A percentile compares a stretch with the other conserved stretches of the same genome.
Conservation (phyloP, 1,140 invertebrate species). For the Trachymyrmex cornetzi region DNA sequence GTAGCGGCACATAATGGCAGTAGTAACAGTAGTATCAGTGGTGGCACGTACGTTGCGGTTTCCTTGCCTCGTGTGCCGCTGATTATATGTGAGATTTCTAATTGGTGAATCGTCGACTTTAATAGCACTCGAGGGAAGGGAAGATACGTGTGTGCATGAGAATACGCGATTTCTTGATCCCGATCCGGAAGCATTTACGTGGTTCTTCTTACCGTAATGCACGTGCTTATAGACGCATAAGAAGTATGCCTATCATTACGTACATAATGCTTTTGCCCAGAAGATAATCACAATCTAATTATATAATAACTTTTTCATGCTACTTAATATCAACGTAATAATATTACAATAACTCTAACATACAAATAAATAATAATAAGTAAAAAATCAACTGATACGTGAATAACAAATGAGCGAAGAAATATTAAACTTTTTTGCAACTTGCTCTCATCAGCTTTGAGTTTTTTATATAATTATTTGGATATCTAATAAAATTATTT, state of each 20-base stretch:
- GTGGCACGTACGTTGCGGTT: slow-evolving; percentile 38
- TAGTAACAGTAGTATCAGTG: slow-evolving; percentile 61
- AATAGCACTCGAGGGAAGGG: slow-evolving; percentile 67
- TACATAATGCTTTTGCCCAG: neutral
- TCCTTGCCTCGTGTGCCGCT: slow-evolving; percentile 43
- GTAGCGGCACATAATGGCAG: slow-evolving; percentile 65
- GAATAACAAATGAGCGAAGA: too few species aligned
- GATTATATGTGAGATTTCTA: slow-evolving; percentile 71
- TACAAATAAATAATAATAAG: too few species aligned
- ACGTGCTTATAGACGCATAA: neutral
- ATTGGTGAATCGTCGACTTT: slow-evolving; percentile 72
- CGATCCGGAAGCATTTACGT: slow-evolving; percentile 52
- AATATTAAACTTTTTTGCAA: too few species aligned
- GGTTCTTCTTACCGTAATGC: slow-evolving; percentile 4
- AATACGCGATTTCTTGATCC: slow-evolving; percentile 62
- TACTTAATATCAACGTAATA: too few species aligned
- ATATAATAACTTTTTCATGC: too few species aligned
- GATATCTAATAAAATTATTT: too few species aligned
- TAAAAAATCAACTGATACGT: too few species aligned
- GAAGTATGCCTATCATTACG: neutral
- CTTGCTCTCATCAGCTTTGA: too few species aligned
- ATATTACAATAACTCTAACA: too few species aligned
- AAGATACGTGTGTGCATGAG: slow-evolving; percentile 57
- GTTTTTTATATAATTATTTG: too few species aligned
- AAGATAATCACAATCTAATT: neutral